phyloP scores from a whole-genome alignment of 2,113 vertebrate species.

The Limanda limanda region DNA sequence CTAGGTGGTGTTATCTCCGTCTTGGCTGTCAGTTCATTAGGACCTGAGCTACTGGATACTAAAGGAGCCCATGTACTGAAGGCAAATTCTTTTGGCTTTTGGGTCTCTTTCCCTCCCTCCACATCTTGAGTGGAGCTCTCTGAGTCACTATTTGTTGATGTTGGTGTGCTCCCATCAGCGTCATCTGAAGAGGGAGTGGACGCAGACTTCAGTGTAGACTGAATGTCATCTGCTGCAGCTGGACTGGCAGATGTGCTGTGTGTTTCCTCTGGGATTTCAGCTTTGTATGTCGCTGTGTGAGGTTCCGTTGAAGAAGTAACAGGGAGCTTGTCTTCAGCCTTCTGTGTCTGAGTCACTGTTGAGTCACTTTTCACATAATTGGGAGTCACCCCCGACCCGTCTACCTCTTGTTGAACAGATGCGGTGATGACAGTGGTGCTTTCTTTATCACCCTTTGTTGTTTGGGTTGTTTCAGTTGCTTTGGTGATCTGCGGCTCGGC shows the following conservation, averaged over 20 bases:
- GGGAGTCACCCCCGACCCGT: constrained; percentile 40
- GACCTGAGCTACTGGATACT: constrained; percentile 24
- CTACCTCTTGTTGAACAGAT: constrained; percentile 34
- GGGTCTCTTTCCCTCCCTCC: constrained; percentile 30
- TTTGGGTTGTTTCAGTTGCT: constrained; percentile 43
- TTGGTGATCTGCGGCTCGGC: constrained; percentile 30
- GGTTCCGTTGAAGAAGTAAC: constrained; percentile 32
- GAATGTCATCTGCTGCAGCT: constrained; percentile 44
- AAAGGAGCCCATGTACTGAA: constrained; percentile 32
- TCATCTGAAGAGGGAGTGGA: constrained; percentile 47
- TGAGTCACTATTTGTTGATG: constrained; percentile 44
- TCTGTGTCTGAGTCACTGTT: constrained; percentile 49
- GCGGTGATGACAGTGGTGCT: constrained; percentile 36
- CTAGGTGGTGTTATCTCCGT: constrained; percentile 36
- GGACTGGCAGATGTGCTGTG: constrained; percentile 52
- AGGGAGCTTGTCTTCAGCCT: constrained; percentile 8
- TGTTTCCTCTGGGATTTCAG: constrained; percentile 34
- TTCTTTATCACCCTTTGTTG: constrained; percentile 22
- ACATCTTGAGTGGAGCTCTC: constrained; percentile 36
- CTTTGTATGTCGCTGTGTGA: constrained; percentile 35
- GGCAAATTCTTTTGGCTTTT: constrained; percentile 31
- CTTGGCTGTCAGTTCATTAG: constrained; percentile 19
- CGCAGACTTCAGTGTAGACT: constrained; percentile 20
- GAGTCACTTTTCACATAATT: constrained; percentile 52
- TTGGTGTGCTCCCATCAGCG: constrained; percentile 38